Base-by-base conservation (phyloP, 2,113 vertebrate genomes). In the Opisthocomus hoazin region DNA sequence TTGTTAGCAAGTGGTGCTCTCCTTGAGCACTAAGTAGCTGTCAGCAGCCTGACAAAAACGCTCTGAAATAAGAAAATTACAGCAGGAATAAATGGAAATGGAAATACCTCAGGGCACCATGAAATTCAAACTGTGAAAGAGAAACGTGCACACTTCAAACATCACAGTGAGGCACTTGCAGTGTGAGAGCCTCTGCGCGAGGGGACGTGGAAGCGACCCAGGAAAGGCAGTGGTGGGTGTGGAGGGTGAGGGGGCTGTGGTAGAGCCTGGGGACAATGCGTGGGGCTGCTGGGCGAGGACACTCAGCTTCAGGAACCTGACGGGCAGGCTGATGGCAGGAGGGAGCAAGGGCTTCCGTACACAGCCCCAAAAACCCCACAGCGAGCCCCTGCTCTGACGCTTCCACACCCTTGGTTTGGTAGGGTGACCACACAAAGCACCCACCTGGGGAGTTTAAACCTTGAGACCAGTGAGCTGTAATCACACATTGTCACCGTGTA, bases 281-380 rank as follows among this genome's bases (percentile, higher is more conserved):
- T 46, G 88, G 10, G 2, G 3, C 36, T 75, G 56, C 51, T 7
- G n/a, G 1, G 1, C 2, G 22, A 1, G 24, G 32, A 2, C 7
- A 12, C 2, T 46, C 43, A 1, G 26, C 1, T 32, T 24, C 4
- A 65, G 56, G 39, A 21, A 12, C 0, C 7, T 1, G 39, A 18
- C 1, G 7, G 57, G 41, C 32, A 23, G n/a, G 32, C 19, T 30
- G 18, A 12, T 4, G 34, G 48, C 39, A 41, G 66, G 11, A 22
- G 16, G 11, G 19, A 81, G n/a, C 9, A 2, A 18, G 3, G 1
- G 18, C 32, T 26, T 19, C 68, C 7, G 0, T 1, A 0, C 34
- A 0, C 27, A 12, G n/a, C 56, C 51, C 34, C 5, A 6, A 2
- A 39, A 14, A 32, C 3, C 29, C 66, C 50, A 0, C 1, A 4